phyloP scores from a whole-genome alignment of 2,113 vertebrate genomes.

The western clawed frog (Xenopus tropicalis) region DNA sequence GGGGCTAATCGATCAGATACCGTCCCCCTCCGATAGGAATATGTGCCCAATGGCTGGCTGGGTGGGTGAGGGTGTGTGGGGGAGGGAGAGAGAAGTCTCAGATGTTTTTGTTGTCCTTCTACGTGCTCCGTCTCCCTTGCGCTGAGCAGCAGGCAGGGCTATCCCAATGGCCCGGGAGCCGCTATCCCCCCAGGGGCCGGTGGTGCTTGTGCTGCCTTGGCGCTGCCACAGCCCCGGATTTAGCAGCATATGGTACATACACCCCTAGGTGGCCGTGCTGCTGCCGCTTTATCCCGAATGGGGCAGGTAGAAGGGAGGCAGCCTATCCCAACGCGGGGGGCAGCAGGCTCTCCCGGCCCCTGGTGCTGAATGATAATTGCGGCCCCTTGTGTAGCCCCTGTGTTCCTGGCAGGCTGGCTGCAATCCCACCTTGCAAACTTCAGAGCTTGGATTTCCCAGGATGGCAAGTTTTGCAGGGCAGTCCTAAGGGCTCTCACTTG shows the following conservation, averaged over 20 bases:
- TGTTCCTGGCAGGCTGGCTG: no score
- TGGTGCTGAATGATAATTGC: slow-evolving; percentile 36
- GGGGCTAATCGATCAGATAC: not conserved
- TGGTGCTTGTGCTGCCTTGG: no score
- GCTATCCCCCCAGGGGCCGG: slow-evolving; percentile 47
- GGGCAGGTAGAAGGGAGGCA: slow-evolving; percentile 42
- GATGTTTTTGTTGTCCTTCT: slow-evolving; percentile 56
- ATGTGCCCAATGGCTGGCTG: slow-evolving; percentile 14
- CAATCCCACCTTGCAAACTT: slow-evolving; percentile 52
- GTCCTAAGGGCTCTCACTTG: slow-evolving; percentile 40
- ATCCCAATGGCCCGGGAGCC: slow-evolving; percentile 58
- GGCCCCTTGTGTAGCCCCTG: no score
- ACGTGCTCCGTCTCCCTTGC: slow-evolving; percentile 59
- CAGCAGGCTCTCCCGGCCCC: slow-evolving; percentile 32
- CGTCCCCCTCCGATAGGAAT: not conserved
- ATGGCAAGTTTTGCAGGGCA: slow-evolving; percentile 43
- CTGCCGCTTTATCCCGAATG: slow-evolving; percentile 53
- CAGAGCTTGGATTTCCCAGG: slow-evolving; percentile 46
- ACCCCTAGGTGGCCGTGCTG: no score
- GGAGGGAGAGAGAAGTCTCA: slow-evolving; percentile 43
- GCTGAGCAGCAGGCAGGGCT: slow-evolving; percentile 63
- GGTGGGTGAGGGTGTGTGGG: slow-evolving; percentile 22
- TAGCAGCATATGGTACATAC: not conserved
- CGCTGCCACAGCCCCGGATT: not conserved
- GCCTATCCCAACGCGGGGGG: slow-evolving; percentile 45